Percentiles rank a stretch among this genome's conserved stretches.
phyloP scores from a whole-genome alignment of 1,140 invertebrate genomes.

The Nebria ingens region DNA sequence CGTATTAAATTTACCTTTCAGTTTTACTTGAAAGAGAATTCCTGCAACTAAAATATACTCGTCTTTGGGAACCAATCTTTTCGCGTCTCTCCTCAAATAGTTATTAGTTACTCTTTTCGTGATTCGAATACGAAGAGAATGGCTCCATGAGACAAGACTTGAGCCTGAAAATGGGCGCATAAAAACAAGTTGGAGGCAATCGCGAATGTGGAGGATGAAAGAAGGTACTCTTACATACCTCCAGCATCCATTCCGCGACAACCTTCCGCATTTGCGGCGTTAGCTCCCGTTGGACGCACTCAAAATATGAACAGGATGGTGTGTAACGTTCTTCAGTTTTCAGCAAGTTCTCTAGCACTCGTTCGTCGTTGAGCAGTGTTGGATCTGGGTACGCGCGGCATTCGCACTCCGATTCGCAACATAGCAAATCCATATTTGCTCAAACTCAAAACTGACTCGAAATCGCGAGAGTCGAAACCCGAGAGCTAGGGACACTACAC shows the following conservation, averaged over 20 bases:
- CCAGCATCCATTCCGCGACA: constrained; percentile 71
- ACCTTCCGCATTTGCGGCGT: constrained; percentile 70
- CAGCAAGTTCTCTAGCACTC: constrained; percentile 59
- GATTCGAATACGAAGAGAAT: no score
- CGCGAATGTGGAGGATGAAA: background rate
- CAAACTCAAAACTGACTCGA: background rate
- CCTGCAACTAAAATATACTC: no score
- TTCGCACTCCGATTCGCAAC: background rate
- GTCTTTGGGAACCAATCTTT: no score
- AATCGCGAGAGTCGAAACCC: no score
- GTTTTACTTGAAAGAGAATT: no score
- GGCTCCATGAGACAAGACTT: no score
- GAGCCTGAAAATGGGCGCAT: no score
- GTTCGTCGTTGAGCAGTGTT: constrained; percentile 53
- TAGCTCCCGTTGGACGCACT: constrained; percentile 58
- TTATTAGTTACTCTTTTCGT: no score
- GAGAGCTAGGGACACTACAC: no score
- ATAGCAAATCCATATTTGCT: constrained; percentile 1
- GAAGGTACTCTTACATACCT: constrained; percentile 45
- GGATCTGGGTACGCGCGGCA: constrained; percentile 37
- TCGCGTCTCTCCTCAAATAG: no score
- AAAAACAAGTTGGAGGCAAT: no score
- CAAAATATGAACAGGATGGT: constrained; percentile 59
- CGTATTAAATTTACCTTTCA: no score
- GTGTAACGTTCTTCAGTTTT: constrained; percentile 52